Base-by-base conservation (phyloP, 2,113 vertebrate species). In the Psettodes erumei region DNA sequence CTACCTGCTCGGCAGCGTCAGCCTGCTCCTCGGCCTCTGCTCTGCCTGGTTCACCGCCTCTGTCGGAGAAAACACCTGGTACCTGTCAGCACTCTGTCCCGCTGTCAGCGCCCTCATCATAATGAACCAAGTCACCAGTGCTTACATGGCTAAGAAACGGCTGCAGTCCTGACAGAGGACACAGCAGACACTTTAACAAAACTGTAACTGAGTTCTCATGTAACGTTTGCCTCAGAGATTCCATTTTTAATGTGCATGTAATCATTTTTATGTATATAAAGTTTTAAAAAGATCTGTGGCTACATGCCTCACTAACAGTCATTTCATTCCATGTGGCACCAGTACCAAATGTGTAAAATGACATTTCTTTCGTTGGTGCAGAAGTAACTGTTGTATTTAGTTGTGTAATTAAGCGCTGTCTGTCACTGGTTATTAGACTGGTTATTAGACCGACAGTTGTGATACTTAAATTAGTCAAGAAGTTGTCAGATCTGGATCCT, bases 121-220 rank as follows among this genome's bases (percentile, higher is more conserved):
- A 60, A 99, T 99, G 97, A 97, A 93, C 88, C 98, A 99, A 88
- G 96, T 99, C 67, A 97, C 95, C 90, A 96, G 94, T 0, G 94
- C 96, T 0, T 98, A 99, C 84, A 88, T 96, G 76, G 95, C 96
- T 53, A 97, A 95, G 82, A 99, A 98, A 77, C 95, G 94, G 54
- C 90, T 96, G 61, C 95, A 97, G 87, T 96, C 95, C 13, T 98
- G 93, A 98, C 50, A 9, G 48, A 35, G 47, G 69, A 58, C 45
- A 23, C 18, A 3, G 6, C 8, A 9, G 33, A 67, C 28, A 43
- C 15, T 51, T 33, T 8, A 56, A 51, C 12, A 4, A 18, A 53
- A 55, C 32, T 48, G 16, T 59, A 16, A 60, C 61, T 15, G 48
- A 55, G 18, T 70, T 37, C 13, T 33, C 51, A 3, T 6, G 10